Evolutionary conservation across 53 echinoderm and acorn worm species (phyloP).

Genomic region (Apostichopus leukothele): DNA sequence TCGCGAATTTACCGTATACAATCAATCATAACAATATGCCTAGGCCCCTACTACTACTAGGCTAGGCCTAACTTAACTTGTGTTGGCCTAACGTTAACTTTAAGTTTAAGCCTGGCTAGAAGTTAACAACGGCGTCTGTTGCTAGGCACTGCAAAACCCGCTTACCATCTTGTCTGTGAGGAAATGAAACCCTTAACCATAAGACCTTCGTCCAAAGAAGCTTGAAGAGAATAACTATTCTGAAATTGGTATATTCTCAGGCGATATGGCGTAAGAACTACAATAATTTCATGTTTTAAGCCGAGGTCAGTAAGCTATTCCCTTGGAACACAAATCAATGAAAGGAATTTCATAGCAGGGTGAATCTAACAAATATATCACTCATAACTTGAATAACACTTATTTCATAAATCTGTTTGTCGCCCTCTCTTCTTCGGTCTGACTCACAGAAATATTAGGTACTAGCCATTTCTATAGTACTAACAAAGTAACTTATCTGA

Average conservation of each 20-base stretch:
- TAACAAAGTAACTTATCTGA: too few relatives aligned
- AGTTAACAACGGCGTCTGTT: not conserved
- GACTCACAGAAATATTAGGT: too few relatives aligned
- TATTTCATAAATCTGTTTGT: not conserved
- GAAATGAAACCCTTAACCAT: not conserved
- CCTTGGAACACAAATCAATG: not conserved
- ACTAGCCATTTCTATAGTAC: too few relatives aligned
- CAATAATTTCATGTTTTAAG: not conserved
- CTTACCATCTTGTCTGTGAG: not conserved
- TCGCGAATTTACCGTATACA: not conserved
- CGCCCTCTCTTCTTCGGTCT: not conserved
- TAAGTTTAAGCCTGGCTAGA: not conserved
- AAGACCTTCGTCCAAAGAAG: not conserved
- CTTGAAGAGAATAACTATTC: not conserved
- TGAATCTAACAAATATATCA: not conserved
- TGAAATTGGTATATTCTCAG: not conserved
- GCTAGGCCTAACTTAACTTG: not conserved
- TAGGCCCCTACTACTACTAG: not conserved
- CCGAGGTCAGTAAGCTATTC: not conserved
- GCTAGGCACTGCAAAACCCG: not conserved
- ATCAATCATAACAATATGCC: not conserved
- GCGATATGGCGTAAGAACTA: not conserved
- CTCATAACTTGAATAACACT: not conserved
- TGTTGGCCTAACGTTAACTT: not conserved
- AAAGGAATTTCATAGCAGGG: not conserved